phyloP scores from a whole-genome alignment of 2,888 invertebrate species.

The Cantharis rustica region DNA sequence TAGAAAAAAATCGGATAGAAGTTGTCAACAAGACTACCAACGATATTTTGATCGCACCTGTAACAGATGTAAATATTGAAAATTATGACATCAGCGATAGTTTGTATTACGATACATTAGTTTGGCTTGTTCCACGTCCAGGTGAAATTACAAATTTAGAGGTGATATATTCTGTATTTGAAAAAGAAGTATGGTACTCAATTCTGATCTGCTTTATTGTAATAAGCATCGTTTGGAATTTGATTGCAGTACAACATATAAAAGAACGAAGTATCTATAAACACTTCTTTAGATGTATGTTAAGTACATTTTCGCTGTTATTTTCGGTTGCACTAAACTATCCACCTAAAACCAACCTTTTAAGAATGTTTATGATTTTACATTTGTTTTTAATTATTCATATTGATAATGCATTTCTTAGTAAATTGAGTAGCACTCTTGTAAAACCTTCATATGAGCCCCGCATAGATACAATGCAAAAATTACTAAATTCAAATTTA shows the following conservation, averaged over 20 bases:
- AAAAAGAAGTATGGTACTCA: not conserved
- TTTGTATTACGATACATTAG: not conserved
- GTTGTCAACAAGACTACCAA: not conserved
- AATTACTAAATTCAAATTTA: not conserved
- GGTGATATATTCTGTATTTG: not conserved
- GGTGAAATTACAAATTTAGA: not conserved
- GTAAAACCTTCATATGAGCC: not conserved
- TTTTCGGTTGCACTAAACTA: not conserved
- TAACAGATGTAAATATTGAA: not conserved
- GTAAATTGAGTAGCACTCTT: not conserved
- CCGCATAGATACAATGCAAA: not conserved
- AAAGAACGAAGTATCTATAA: not conserved
- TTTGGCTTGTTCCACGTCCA: constrained; percentile 5
- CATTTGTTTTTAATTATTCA: constrained; percentile 1
- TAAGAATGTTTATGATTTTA: not conserved
- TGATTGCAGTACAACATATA: not conserved
- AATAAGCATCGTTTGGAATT: not conserved
- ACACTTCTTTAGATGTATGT: not conserved
- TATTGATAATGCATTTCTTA: not conserved
- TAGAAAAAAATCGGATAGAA: not conserved
- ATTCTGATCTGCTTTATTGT: not conserved
- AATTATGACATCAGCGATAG: not conserved
- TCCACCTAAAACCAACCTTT: not conserved
- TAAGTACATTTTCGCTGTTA: not conserved
- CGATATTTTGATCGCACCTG: not conserved